Evolutionary conservation across 92 coral and sea anemone genomes (phyloP).

Genomic region (Parazoanthus swiftii): DNA sequence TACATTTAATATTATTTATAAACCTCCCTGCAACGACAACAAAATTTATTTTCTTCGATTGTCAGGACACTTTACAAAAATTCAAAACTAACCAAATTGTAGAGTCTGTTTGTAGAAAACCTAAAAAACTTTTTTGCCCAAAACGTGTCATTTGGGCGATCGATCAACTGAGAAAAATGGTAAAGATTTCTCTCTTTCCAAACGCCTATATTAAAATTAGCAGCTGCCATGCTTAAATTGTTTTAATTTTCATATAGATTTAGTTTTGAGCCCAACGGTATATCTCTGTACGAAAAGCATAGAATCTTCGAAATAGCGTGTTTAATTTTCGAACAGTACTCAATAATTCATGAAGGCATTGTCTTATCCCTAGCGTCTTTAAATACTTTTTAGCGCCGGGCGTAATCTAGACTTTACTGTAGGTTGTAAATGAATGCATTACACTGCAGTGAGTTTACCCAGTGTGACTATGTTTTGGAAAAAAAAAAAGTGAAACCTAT

Average conservation of each 20-base stretch:
- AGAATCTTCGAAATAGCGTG: not conserved
- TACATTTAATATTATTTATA: not conserved
- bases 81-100: not conserved
- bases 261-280: conserved; percentile 5
- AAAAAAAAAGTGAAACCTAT: too few relatives aligned
- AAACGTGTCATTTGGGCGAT: not conserved
- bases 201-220: not conserved
- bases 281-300: not conserved
- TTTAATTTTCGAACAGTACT: not conserved
- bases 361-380: conserved; percentile 8
- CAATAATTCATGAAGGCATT: conserved; percentile 9
- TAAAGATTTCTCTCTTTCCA: not conserved
- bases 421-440: not conserved
- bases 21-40: conserved; percentile 10
- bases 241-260: conserved; percentile 1
- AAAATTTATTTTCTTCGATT: not conserved
- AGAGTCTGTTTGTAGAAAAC: not conserved
- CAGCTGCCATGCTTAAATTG: not conserved
- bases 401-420: not conserved
- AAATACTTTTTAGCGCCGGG: not conserved
- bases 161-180: not conserved
- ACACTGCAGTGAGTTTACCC: not conserved
- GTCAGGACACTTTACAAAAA: not conserved
- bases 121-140: not conserved
- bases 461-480: not conserved